Base-by-base conservation (phyloP, 1,140 invertebrate genomes). In the Condylostylus longicornis region DNA sequence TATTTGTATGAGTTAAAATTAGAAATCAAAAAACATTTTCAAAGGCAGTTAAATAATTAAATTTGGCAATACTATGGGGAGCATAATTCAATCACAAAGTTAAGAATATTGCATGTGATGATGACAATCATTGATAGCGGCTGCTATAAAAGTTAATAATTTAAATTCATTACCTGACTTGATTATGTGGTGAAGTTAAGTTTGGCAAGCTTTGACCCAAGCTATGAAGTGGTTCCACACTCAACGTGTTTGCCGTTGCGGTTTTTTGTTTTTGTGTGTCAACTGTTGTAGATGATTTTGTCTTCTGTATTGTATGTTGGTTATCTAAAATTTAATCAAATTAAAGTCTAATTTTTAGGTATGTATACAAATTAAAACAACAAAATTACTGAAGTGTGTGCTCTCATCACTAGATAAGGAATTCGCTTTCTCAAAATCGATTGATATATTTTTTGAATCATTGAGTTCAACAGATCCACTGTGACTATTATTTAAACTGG, bases 381-480 rank as follows among this genome's bases (percentile, higher is more conserved):
- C 5, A 15, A 30, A 30, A 12, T 32, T 47, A 47, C 39, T 61
- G 57, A 33, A 58, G 47, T 38, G 57, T 49, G 48, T 57, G 34
- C 66, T 65, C 44, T 69, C 66, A 44, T 69, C 67, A 44, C 64
- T 67, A 28, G 66, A 69, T 46, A 69, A 51, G 13, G 66, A 68
- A 38, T 64, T 67, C 13, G 67, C 66, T 42, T 67, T 61, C 31
- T 69, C 67, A 42, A 63, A 64, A 27, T 68, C 66, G 14, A 67
- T 57, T 2, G 67, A 68, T 7, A 67, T 61, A 33, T 60, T 64
- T 12, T 61, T 51, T 3, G 65, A 67, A 42, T 68, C 75, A 49
- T 78, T 77, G 74, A 79, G 77, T 51, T 81, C 78, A 37, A 81
- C 72, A 23, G 76, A 79, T 42, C 77, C 77, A 51, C 77, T 79